A percentile compares a stretch with the other conserved stretches of the same genome.
Conservation (phyloP, 2,888 invertebrate species). For the Baccha elongata region DNA sequence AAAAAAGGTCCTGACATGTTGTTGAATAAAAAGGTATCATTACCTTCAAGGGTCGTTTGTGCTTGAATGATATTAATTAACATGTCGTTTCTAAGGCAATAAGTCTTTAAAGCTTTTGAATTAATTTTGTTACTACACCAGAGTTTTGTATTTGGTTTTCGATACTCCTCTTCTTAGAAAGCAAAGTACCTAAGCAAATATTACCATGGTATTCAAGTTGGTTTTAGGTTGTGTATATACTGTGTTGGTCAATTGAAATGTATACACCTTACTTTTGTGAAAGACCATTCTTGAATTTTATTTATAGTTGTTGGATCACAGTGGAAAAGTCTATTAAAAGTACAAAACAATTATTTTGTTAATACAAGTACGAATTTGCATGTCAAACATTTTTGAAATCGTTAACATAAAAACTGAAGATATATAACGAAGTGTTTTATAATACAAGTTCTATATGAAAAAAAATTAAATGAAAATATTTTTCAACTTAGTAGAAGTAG, state of each 20-base stretch:
- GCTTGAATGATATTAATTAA: slow-evolving; percentile 28
- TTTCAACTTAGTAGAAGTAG: too few species aligned
- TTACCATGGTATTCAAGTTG: slow-evolving; percentile 12
- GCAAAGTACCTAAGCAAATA: slow-evolving; percentile 3
- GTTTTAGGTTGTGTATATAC: neutral
- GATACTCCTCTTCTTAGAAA: neutral
- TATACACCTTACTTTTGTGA: neutral
- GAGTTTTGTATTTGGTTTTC: neutral
- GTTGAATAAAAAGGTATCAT: slow-evolving; percentile 30
- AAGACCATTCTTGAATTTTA: neutral
- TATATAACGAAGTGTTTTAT: too few species aligned
- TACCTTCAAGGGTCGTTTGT: slow-evolving; percentile 10
- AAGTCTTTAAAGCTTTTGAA: slow-evolving; percentile 27
- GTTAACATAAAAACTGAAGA: neutral
- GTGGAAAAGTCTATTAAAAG: slow-evolving; percentile 4
- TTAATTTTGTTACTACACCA: slow-evolving; percentile 16
- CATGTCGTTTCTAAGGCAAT: slow-evolving; percentile 21
- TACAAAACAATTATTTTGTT: too few species aligned
- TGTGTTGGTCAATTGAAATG: slow-evolving; percentile 8
- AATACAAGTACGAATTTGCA: too few species aligned
- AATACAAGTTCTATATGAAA: too few species aligned
- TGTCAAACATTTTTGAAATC: too few species aligned
- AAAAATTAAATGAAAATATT: too few species aligned
- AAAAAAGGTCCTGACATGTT: slow-evolving; percentile 19
- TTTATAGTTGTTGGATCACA: neutral